Conservation (phyloP, 2,113 vertebrate species). For the Astur gentilis region DNA sequence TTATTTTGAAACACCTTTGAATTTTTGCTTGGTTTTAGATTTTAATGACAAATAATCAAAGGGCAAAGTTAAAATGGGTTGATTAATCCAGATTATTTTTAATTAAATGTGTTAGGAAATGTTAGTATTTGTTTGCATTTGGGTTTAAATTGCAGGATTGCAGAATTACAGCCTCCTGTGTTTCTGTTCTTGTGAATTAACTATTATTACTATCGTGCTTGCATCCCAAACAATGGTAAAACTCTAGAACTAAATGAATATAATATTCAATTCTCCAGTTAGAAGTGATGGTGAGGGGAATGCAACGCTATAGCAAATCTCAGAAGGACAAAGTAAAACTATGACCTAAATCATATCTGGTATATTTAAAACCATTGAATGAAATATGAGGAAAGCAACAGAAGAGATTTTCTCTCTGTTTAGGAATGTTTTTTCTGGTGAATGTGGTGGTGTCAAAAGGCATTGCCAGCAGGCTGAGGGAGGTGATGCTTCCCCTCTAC, state of each 20-base stretch:
- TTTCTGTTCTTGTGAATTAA: neutral
- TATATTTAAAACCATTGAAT: neutral
- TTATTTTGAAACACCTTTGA: neutral
- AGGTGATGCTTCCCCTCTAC: neutral
- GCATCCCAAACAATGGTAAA: neutral
- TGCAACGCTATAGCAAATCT: neutral
- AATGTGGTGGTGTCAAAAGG: neutral
- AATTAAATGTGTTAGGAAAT: neutral
- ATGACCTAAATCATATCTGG: neutral
- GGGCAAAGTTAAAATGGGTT: neutral
- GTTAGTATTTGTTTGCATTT: neutral
- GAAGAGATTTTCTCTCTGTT: neutral
- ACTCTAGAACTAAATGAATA: neutral
- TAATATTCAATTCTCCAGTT: neutral
- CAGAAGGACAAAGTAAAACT: neutral
- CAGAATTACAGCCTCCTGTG: neutral
- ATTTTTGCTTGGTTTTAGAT: neutral
- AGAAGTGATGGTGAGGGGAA: neutral
- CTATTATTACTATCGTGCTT: neutral
- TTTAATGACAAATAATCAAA: neutral
- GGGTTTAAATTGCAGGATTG: neutral
- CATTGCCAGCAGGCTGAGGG: neutral
- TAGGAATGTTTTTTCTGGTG: neutral
- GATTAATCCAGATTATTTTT: neutral
- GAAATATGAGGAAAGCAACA: neutral